phyloP scores from a whole-genome alignment of 2,797 vertebrate genomes.

The Ara ararauna region DNA sequence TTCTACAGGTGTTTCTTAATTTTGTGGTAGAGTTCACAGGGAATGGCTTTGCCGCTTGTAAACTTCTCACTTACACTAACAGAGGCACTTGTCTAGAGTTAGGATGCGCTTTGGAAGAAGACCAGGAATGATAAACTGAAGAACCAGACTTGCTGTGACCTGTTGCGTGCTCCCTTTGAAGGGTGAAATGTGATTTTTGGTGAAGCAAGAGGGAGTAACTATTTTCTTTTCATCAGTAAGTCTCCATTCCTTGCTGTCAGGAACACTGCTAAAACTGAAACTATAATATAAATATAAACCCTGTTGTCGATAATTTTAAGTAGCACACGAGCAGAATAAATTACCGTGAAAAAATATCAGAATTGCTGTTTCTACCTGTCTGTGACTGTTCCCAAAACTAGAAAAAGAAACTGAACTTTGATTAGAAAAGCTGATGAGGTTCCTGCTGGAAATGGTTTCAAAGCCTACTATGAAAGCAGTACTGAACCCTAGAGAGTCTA shows the following conservation, averaged over 20 bases:
- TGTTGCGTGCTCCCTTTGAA: background rate
- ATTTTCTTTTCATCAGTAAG: background rate
- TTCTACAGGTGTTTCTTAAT: background rate
- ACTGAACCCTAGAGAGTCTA: accelerated
- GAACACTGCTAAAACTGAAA: background rate
- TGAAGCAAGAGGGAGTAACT: background rate
- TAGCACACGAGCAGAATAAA: background rate
- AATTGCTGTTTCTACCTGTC: background rate
- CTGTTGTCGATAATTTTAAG: background rate
- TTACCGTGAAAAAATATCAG: background rate
- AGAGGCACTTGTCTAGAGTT: background rate
- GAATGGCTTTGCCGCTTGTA: background rate
- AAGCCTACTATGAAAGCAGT: background rate
- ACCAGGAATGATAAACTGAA: background rate
- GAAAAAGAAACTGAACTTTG: background rate
- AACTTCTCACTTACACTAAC: background rate
- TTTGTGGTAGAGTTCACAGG: background rate
- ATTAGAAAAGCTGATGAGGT: background rate
- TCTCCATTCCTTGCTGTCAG: background rate
- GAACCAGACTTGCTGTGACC: background rate
- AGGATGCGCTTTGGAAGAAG: background rate
- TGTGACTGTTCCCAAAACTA: background rate
- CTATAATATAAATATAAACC: background rate
- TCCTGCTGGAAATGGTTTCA: background rate
- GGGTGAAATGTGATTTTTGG: background rate